These are phyloP conservation scores for Epiblema foenella DNA, from an alignment of 2,888 invertebrate genomes.

Conservation along the genomic window DNA sequence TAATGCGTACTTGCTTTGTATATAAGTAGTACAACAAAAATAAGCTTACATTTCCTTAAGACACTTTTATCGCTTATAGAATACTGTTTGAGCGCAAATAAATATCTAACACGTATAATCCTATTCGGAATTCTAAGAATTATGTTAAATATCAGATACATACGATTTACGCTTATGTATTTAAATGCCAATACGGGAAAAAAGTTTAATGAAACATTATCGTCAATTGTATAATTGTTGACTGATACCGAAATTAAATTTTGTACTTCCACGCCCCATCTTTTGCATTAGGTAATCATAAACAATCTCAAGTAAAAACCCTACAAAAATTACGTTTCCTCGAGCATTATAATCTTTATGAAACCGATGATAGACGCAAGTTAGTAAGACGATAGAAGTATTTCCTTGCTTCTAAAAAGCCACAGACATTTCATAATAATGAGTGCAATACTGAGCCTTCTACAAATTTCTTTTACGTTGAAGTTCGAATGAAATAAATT, in stretches of 20 bases:
- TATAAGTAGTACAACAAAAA: background rate
- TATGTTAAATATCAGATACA: background rate
- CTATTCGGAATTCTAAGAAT: background rate
- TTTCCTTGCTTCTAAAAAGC: background rate
- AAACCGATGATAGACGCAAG: constrained; percentile 5
- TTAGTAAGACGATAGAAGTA: too few species aligned
- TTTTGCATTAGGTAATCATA: constrained; percentile 15
- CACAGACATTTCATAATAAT: background rate
- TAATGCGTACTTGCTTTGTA: too few species aligned
- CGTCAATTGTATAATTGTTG: background rate
- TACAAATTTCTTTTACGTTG: background rate
- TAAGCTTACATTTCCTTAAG: background rate
- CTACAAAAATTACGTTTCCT: constrained; percentile 2
- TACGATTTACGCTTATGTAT: too few species aligned
- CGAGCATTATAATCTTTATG: constrained; percentile 1
- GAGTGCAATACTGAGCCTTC: background rate
- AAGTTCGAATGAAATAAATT: background rate
- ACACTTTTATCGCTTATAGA: background rate
- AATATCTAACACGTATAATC: background rate
- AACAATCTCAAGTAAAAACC: constrained; percentile 14
- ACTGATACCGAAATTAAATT: background rate
- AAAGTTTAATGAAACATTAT: background rate
- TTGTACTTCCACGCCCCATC: background rate
- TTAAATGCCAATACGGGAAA: background rate
- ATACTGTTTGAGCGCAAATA: too few species aligned